phyloP scores from a whole-genome alignment of 2,113 vertebrate genomes.

The Heloderma charlesbogerti region DNA sequence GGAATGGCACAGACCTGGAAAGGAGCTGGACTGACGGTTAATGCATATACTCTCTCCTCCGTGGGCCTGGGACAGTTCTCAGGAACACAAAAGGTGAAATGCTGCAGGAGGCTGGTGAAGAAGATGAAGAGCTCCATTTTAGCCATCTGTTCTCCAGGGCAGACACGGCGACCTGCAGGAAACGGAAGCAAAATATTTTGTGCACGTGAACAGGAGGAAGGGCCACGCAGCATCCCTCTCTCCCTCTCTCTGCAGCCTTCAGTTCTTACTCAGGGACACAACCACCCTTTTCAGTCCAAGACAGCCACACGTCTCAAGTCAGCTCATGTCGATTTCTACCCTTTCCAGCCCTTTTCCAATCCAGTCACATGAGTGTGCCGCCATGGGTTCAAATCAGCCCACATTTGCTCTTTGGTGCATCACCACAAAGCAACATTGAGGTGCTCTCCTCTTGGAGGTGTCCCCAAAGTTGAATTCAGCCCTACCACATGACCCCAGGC shows the following conservation, averaged over 20 bases:
- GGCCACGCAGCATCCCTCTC: neutral
- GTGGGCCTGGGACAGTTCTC: conserved; percentile 11
- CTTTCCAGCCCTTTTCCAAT: neutral
- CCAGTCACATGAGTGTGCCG: neutral
- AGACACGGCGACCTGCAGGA: conserved; percentile 22
- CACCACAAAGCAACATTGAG: too few species aligned
- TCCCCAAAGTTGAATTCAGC: too few species aligned
- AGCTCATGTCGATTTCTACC: neutral
- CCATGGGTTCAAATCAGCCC: neutral
- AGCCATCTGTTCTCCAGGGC: conserved; percentile 27
- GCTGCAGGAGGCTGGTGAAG: conserved; percentile 35
- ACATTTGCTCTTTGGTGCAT: neutral
- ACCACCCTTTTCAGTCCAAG: too few species aligned
- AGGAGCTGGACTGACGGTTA: neutral
- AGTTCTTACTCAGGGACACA: neutral
- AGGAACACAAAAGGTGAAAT: conserved; percentile 30
- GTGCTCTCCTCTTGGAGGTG: too few species aligned
- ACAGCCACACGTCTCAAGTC: neutral
- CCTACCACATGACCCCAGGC: too few species aligned
- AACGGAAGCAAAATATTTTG: neutral
- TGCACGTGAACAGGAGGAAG: neutral
- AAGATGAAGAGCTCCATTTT: conserved; percentile 44
- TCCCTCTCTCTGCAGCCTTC: neutral
- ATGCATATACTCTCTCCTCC: neutral
- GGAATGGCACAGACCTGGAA: conserved; percentile 25